Evolutionary conservation across 2,113 vertebrate species (phyloP).

Genomic region (Daubentonia madagascariensis): DNA sequence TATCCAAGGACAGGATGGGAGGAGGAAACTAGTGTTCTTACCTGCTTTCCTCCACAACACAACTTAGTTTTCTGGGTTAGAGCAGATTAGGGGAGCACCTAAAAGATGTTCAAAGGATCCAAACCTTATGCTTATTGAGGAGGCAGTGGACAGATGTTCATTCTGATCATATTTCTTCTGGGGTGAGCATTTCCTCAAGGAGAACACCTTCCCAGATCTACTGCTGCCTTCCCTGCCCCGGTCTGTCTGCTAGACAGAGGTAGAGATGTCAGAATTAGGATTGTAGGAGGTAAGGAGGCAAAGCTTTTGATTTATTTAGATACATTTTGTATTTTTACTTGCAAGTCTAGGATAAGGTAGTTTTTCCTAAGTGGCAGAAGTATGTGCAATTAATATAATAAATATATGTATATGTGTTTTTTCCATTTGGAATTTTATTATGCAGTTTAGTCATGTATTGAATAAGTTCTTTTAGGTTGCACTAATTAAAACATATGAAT

Average conservation of each 20-base stretch:
- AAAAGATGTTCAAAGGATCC: neutral
- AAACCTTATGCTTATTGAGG: neutral
- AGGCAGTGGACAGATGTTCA: neutral
- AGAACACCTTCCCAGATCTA: neutral
- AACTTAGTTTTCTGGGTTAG: neutral
- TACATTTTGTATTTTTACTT: neutral
- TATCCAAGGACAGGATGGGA: neutral
- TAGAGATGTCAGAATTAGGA: neutral
- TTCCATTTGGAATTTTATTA: conserved; percentile 14
- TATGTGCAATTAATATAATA: neutral
- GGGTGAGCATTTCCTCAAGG: neutral
- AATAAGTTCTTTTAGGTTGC: neutral
- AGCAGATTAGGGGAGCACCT: neutral
- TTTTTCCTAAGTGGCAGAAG: neutral
- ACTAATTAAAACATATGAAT: neutral
- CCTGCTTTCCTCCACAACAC: neutral
- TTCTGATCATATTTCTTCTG: neutral
- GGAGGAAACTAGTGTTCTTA: neutral
- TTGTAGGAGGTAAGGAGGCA: neutral
- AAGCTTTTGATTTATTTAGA: neutral
- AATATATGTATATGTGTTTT: neutral
- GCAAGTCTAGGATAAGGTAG: neutral
- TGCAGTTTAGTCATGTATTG: neutral
- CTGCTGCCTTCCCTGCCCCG: neutral
- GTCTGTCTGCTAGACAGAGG: neutral